Percentiles rank a stretch among this genome's conserved stretches.
Conservation (phyloP, 1,140 invertebrate genomes). For the Ylistrum balloti region DNA sequence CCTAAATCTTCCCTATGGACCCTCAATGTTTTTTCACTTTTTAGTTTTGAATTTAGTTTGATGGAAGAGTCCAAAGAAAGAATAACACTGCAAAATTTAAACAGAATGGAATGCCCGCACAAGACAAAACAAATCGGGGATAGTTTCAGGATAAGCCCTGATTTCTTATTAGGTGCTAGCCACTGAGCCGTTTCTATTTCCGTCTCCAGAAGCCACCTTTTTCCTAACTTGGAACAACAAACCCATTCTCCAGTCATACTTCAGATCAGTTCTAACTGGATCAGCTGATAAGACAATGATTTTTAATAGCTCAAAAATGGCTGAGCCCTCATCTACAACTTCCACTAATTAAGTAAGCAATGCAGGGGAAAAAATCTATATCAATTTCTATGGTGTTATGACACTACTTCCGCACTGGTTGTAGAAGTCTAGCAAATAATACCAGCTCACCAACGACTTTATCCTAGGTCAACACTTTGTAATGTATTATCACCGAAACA, state of each 20-base stretch:
- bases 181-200: background rate
- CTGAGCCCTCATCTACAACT: background rate
- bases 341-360: background rate
- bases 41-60: too few species aligned
- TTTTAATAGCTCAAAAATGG: constrained; percentile 4
- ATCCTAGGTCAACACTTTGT: background rate
- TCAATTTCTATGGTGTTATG: constrained; percentile 12
- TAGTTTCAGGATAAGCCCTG: too few species aligned
- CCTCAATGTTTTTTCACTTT: too few species aligned
- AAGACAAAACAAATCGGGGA: too few species aligned
- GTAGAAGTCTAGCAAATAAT: background rate
- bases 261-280: background rate
- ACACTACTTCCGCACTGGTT: background rate
- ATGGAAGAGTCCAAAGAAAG: too few species aligned
- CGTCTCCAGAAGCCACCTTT: background rate
- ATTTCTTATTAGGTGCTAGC: too few species aligned
- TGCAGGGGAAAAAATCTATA: background rate
- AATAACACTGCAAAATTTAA: too few species aligned
- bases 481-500: background rate
- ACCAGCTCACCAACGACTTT: background rate
- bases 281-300: background rate
- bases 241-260: too few species aligned
- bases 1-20: too few species aligned
- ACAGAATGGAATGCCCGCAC: too few species aligned
- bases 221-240: background rate